A percentile compares a stretch with the other conserved stretches of the same genome.
These are phyloP conservation scores for Syrrhaptes paradoxus DNA, from an alignment of 2,113 vertebrate species.

Conservation along the genomic window DNA sequence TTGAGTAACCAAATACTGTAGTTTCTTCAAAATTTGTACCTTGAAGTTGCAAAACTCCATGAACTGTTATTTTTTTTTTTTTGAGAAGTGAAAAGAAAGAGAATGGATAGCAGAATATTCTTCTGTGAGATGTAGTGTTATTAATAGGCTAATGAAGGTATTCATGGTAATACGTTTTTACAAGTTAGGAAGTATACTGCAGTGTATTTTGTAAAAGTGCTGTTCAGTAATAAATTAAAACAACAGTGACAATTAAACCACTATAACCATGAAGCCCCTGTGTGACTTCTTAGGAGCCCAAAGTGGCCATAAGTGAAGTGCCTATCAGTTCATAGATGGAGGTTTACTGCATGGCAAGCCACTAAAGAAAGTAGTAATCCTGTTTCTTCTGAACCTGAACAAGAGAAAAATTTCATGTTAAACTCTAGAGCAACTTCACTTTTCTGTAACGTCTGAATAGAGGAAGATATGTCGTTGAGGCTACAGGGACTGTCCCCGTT, in stretches of 20 bases:
- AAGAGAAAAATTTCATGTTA: neutral
- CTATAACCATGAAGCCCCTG: neutral
- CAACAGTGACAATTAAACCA: neutral
- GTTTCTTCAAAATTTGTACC: neutral
- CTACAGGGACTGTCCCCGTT: neutral
- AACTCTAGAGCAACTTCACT: neutral
- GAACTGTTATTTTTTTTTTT: neutral
- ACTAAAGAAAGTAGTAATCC: neutral
- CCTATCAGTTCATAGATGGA: neutral
- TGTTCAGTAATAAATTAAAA: neutral
- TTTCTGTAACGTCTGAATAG: neutral
- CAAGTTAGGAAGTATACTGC: neutral
- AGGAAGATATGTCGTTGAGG: neutral
- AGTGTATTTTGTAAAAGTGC: neutral
- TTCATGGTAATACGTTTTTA: neutral
- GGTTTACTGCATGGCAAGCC: neutral
- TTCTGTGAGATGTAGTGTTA: neutral
- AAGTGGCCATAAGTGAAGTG: neutral
- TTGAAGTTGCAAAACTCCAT: neutral
- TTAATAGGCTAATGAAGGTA: neutral
- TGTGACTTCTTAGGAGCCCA: neutral
- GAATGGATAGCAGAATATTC: neutral
- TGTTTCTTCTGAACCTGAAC: neutral
- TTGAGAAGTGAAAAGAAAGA: neutral
- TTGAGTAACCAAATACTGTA: neutral